Conservation (phyloP, 2,888 invertebrate genomes). For the Coelopa pilipes region DNA sequence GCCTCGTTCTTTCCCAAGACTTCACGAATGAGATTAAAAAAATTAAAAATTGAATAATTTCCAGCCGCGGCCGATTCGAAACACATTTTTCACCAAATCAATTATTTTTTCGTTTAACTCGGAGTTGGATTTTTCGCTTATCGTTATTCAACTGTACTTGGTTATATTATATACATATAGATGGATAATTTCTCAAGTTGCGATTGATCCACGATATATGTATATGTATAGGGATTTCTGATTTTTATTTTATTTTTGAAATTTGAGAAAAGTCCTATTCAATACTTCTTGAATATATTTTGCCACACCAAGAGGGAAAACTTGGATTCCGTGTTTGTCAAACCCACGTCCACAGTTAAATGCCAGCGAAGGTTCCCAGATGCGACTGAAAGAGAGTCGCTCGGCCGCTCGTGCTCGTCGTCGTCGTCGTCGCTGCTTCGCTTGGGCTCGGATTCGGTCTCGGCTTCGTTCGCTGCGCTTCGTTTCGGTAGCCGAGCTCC, state of each 20-base stretch:
- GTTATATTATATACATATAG: slow-evolving; percentile 33
- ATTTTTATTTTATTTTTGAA: slow-evolving; percentile 46
- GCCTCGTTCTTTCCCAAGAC: not conserved
- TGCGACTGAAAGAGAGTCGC: slow-evolving; percentile 57
- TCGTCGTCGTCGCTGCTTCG: slow-evolving; percentile 14
- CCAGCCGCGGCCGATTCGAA: not conserved
- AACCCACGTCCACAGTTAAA: slow-evolving; percentile 63
- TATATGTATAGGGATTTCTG: slow-evolving; percentile 43
- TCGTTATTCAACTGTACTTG: slow-evolving; percentile 40
- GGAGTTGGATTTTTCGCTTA: not conserved
- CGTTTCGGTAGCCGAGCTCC: not conserved
- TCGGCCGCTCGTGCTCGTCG: slow-evolving; percentile 21
- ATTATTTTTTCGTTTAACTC: slow-evolving; percentile 4
- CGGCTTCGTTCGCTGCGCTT: not conserved
- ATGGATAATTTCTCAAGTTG: slow-evolving; percentile 25
- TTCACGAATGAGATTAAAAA: not conserved
- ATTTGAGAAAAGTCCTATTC: not conserved
- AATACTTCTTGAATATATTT: slow-evolving; percentile 29
- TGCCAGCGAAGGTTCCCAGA: slow-evolving; percentile 64
- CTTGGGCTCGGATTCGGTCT: not conserved
- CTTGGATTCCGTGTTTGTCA: slow-evolving; percentile 32
- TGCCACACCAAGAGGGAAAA: slow-evolving; percentile 22
- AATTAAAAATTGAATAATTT: not conserved
- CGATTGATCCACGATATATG: not conserved
- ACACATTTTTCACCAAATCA: not conserved